Base-by-base conservation (phyloP, 2,113 vertebrate genomes). In the Diadophis punctatus region DNA sequence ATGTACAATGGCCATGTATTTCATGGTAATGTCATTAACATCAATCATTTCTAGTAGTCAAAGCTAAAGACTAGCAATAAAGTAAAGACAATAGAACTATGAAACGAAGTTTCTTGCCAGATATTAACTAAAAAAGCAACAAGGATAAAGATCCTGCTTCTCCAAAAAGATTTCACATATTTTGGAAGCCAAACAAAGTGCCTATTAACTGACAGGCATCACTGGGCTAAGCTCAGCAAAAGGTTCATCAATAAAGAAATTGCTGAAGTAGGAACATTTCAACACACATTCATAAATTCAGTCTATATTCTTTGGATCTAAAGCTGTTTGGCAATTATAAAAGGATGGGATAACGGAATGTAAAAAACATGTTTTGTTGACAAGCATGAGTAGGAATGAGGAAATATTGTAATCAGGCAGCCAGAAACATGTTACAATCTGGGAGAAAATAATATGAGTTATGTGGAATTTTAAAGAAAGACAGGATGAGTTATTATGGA, bases 231-330 rank as follows among this genome's bases (percentile, higher is more conserved):
- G 51, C 18, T 25, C 9, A 89, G 22, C 55, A 34, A 86, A 86
- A 14, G 46, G 46, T 10, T 9, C 85, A 56, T 60, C 60, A 89
- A 52, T 80, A 43, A 11, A 91, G 34, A 86, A 85, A 53, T 0
- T 63, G 74, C 30, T 88, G 48, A 91, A 86, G 60, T 27, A 89
- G 93, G 34, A 58, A 89, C 52, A 85, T 91, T 90, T 92, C 39
- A 90, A 46, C 30, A 88, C 84, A 3, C 53, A 30, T 55, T 11
- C 30, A 39, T 51, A n/a, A 48, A 34, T 92, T 53, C 16, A 34
- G 74, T 74, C 16, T 63, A 55, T 46, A 80, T 27, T 80, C 53
- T 74, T 88, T 88, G 16, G 39, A 80, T 89, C 87, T 84, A 80
- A 55, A 43, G 80, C 11, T 14, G 14, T 80, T 84, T 84, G 39